A percentile compares a stretch with the other conserved stretches of the same genome.
phyloP scores from a whole-genome alignment of 2,113 vertebrate species.

The Sinocyclocheilus maitianheensis region DNA sequence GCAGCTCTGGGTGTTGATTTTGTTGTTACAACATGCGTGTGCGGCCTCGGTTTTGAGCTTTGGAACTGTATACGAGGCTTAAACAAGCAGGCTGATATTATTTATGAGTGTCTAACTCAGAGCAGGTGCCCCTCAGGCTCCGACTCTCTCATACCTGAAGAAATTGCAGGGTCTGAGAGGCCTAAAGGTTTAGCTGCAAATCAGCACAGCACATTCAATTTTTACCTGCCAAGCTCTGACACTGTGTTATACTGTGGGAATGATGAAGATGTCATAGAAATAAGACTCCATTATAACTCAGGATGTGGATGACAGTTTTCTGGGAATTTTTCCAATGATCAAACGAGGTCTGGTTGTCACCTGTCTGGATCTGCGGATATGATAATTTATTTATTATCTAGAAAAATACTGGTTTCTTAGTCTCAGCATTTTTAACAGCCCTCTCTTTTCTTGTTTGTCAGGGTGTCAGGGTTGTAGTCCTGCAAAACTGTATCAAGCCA shows the following conservation, averaged over 20 bases:
- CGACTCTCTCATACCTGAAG: conserved; percentile 47
- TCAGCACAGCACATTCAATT: conserved; percentile 39
- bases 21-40: conserved; percentile 22
- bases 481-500: background rate
- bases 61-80: background rate
- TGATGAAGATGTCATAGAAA: conserved; percentile 56
- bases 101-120: conserved; percentile 48
- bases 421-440: conserved; percentile 19
- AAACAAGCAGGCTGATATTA: conserved; percentile 25
- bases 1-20: conserved; percentile 24
- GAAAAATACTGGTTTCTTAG: background rate
- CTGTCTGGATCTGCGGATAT: conserved; percentile 37
- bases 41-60: background rate
- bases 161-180: conserved; percentile 31
- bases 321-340: conserved; percentile 32
- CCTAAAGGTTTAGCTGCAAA: conserved; percentile 52
- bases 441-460: background rate
- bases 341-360: conserved; percentile 30
- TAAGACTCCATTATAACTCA: conserved; percentile 43
- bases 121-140: conserved; percentile 32
- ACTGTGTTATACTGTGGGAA: conserved; percentile 46
- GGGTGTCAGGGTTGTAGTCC: background rate
- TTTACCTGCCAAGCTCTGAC: conserved; percentile 42
- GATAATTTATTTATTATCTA: conserved; percentile 34
- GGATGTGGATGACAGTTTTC: conserved; percentile 25